Conservation (phyloP, 2,797 vertebrate species). For the Gallirallus australis region DNA sequence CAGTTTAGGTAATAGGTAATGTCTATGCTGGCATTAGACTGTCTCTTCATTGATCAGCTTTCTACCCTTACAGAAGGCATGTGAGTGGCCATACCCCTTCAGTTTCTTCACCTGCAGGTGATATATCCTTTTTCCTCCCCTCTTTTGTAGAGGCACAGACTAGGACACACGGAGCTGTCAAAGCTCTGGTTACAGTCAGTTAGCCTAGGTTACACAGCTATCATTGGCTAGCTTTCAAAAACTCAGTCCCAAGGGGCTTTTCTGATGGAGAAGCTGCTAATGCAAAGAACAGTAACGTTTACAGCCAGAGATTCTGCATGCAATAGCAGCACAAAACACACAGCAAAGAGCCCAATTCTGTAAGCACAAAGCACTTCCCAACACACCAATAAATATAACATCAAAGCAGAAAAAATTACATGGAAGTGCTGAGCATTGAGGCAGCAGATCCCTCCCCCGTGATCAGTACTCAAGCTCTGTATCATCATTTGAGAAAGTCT, state of each 20-base stretch:
- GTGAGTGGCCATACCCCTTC: background rate
- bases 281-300: background rate
- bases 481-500: constrained; percentile 18
- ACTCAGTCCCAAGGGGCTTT: background rate
- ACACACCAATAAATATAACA: background rate
- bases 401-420: background rate
- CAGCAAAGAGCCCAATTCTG: background rate
- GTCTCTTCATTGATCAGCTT: background rate
- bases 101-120: background rate
- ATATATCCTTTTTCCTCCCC: background rate
- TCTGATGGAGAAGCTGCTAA: background rate
- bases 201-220: background rate
- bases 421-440: background rate
- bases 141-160: background rate
- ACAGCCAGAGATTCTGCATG: background rate
- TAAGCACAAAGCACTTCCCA: background rate
- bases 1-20: background rate
- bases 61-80: background rate
- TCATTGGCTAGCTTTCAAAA: background rate
- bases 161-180: background rate
- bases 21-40: background rate
- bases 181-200: background rate
- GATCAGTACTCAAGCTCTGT: constrained; percentile 15
- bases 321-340: background rate
- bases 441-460: background rate